A percentile compares a stretch with the other conserved stretches of the same genome.
Evolutionary conservation across 2,888 invertebrate species (phyloP).

Genomic region (Anagyrus pseudococci): DNA sequence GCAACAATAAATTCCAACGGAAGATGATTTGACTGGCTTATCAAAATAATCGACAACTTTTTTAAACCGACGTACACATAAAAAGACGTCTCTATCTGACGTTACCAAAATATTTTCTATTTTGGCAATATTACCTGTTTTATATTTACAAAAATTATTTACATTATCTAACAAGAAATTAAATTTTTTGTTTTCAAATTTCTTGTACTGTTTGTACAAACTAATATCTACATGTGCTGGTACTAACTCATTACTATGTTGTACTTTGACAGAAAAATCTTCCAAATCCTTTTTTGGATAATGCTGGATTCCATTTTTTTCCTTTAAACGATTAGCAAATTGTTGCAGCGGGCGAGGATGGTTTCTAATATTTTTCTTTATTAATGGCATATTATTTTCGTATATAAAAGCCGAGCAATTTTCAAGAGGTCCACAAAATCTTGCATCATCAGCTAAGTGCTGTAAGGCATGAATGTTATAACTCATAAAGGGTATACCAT

Average conservation of each 20-base stretch:
- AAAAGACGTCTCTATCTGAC: not conserved
- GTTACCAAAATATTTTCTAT: not conserved
- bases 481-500: not conserved
- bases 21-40: not conserved
- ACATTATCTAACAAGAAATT: not conserved
- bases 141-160: not conserved
- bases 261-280: no score
- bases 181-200: not conserved
- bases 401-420: slow-evolving; percentile 13
- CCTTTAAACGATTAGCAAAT: slow-evolving; percentile 2
- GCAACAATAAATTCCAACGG: not conserved
- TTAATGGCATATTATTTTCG: slow-evolving; percentile 12
- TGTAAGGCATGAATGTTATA: not conserved
- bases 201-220: not conserved
- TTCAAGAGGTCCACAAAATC: not conserved
- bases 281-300: no score
- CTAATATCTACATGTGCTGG: no score
- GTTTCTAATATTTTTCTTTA: slow-evolving; percentile 7
- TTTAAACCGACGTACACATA: not conserved
- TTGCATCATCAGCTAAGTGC: slow-evolving; percentile 12
- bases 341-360: slow-evolving; percentile 2
- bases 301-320: no score
- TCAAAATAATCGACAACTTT: not conserved
- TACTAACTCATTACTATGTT: no score
- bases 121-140: not conserved